Evolutionary conservation across 2,113 vertebrate species (phyloP).

Genomic region (Chelonoidis abingdonii): DNA sequence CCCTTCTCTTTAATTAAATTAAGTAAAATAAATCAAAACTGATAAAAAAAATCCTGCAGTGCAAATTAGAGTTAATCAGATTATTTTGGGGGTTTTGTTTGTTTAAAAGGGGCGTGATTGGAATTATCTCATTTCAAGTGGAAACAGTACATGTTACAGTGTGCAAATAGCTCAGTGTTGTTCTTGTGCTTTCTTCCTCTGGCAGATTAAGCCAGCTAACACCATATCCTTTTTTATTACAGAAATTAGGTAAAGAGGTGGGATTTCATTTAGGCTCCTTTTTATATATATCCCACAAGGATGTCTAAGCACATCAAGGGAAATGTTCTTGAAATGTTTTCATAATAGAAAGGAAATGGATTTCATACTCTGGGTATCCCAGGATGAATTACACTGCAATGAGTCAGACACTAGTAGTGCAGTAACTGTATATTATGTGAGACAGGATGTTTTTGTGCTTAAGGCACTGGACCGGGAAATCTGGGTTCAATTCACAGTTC

Average conservation of each 20-base stretch:
- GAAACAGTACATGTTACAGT: neutral
- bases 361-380: neutral
- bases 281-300: neutral
- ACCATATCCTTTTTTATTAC: neutral
- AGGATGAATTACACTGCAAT: accelerated
- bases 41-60: too few species aligned
- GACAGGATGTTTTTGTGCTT: neutral
- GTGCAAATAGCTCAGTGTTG: neutral
- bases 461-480: neutral
- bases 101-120: neutral
- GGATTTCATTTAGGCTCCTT: accelerated
- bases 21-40: neutral
- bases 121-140: neutral
- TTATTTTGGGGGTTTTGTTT: neutral
- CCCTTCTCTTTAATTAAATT: neutral
- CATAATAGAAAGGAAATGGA: neutral
- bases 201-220: neutral
- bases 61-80: neutral
- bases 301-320: neutral
- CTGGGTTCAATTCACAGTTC: neutral
- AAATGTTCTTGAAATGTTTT: neutral
- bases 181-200: neutral
- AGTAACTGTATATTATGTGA: accelerated
- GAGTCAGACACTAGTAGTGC: neutral
- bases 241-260: neutral